phyloP scores from a whole-genome alignment of 2,113 vertebrate species.

The pig (Sus scrofa) region T2T-Sscrofa CM000812.6:31158501-31159000 shows the following conservation, averaged over 20 bases:
- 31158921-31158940: neutral
- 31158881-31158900: slow-evolving; percentile 40
- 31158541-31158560: neutral
- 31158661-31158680: neutral
- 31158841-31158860: neutral
- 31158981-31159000: neutral
- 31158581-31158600: neutral
- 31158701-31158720: slow-evolving; percentile 50
- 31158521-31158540: neutral
- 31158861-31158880: neutral
- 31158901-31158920: neutral
- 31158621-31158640: neutral
- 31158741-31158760: slow-evolving; percentile 2
- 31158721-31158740: slow-evolving; percentile 58
- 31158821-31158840: neutral
- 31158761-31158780: slow-evolving; percentile 46
- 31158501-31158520: neutral
- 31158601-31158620: neutral
- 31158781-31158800: neutral
- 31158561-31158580: neutral
- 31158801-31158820: neutral
- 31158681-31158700: slow-evolving; percentile 36
- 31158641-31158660: neutral
- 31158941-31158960: neutral
- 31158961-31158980: neutral